A percentile compares a stretch with the other conserved stretches of the same genome.
Conservation (phyloP, 2,888 invertebrate genomes). For the Sesamia inferens region DNA sequence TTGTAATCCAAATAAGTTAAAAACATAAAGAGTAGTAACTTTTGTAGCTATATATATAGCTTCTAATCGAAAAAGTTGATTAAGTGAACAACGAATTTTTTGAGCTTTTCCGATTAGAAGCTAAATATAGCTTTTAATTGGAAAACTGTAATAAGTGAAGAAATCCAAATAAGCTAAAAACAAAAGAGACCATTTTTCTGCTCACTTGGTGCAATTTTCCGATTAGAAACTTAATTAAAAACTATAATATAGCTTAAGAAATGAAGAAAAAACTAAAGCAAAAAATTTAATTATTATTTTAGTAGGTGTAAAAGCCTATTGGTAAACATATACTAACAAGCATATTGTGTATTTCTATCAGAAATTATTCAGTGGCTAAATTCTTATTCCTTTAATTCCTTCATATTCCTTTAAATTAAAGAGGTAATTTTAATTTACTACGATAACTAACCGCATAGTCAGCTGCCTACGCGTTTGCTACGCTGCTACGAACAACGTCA, state of each 20-base stretch:
- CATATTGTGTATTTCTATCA: background rate
- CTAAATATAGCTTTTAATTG: too few species aligned
- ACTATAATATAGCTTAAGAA: too few species aligned
- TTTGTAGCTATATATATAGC: background rate
- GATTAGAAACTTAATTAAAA: too few species aligned
- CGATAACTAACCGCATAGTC: background rate
- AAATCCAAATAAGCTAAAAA: too few species aligned
- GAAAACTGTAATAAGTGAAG: too few species aligned
- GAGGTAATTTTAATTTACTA: background rate
- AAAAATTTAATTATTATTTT: background rate
- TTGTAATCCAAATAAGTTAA: background rate
- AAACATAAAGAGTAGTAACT: background rate
- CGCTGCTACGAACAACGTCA: slow-evolving; percentile 31
- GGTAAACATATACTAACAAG: background rate
- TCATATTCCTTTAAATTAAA: background rate
- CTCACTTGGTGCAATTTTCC: too few species aligned
- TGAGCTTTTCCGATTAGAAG: too few species aligned
- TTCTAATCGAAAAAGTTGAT: too few species aligned
- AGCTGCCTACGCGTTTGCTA: slow-evolving; percentile 9
- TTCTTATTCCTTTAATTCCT: background rate
- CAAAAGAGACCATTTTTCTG: too few species aligned
- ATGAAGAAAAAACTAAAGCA: background rate
- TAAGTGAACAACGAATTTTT: too few species aligned
- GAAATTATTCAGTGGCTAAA: background rate
- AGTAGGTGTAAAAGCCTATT: background rate